These are phyloP conservation scores for Deilephila elpenor DNA, from an alignment of 2,888 invertebrate genomes.

Conservation along the genomic window DNA sequence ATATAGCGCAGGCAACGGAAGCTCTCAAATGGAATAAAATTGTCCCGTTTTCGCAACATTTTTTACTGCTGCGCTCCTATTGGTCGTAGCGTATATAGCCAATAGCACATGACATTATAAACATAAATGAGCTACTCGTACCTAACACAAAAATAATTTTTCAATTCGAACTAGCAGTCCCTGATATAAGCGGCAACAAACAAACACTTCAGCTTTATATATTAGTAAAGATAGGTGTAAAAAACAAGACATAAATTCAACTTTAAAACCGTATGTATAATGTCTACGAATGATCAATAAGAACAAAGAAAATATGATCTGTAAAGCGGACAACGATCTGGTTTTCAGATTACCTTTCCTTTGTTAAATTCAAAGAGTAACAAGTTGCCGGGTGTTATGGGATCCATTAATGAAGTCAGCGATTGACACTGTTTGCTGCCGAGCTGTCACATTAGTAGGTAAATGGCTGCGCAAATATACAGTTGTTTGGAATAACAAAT, in stretches of 20 bases:
- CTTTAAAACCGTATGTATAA: background rate
- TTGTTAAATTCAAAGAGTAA: constrained; percentile 3
- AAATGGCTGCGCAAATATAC: constrained; percentile 52
- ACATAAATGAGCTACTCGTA: too few species aligned
- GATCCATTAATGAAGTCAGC: constrained; percentile 30
- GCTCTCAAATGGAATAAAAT: too few species aligned
- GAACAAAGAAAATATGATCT: background rate
- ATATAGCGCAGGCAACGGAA: too few species aligned
- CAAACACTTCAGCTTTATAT: too few species aligned
- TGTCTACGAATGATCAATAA: background rate
- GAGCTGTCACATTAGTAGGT: constrained; percentile 36
- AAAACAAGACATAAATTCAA: background rate
- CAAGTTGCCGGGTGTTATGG: background rate
- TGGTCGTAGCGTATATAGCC: too few species aligned
- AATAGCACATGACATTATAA: too few species aligned
- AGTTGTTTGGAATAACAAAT: constrained; percentile 65
- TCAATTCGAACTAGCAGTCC: too few species aligned
- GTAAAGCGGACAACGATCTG: constrained; percentile 2
- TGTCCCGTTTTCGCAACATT: too few species aligned
- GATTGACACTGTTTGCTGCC: constrained; percentile 21
- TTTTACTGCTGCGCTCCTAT: too few species aligned
- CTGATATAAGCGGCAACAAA: too few species aligned
- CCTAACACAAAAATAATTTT: too few species aligned
- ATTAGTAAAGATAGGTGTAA: background rate
- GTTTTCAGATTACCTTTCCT: background rate